phyloP scores from a whole-genome alignment of 2,113 vertebrate species.

The Trematocara zebra region DNA sequence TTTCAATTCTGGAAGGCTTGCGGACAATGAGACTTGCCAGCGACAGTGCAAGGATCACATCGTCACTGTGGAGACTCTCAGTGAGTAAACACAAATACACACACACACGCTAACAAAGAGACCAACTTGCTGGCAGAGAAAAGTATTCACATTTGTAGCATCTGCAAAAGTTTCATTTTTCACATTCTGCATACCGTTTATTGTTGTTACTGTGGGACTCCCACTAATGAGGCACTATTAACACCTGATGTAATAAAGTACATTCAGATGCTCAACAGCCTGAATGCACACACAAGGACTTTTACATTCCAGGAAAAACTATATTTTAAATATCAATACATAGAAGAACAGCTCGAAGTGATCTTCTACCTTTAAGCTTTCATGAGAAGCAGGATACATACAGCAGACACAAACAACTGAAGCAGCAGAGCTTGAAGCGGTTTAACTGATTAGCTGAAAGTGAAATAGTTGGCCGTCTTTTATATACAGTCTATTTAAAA shows the following conservation, averaged over 20 bases:
- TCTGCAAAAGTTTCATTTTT: constrained; percentile 5
- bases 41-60: constrained; percentile 91
- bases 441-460: background rate
- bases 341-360: background rate
- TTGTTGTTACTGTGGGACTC: background rate
- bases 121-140: background rate
- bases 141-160: background rate
- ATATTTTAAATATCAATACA: background rate
- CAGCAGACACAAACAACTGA: background rate
- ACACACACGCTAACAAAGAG: background rate
- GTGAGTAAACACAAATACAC: constrained; percentile 69
- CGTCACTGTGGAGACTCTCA: constrained; percentile 81
- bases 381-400: background rate
- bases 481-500: background rate
- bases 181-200: background rate
- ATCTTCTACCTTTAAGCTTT: background rate
- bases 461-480: background rate
- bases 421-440: background rate
- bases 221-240: background rate
- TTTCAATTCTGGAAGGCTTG: constrained; percentile 80
- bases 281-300: background rate
- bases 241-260: background rate
- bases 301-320: background rate
- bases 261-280: background rate
- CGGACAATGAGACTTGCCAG: constrained; percentile 94